Conservation (phyloP, 2,113 vertebrate species). For the Puntigrus tetrazona region DNA sequence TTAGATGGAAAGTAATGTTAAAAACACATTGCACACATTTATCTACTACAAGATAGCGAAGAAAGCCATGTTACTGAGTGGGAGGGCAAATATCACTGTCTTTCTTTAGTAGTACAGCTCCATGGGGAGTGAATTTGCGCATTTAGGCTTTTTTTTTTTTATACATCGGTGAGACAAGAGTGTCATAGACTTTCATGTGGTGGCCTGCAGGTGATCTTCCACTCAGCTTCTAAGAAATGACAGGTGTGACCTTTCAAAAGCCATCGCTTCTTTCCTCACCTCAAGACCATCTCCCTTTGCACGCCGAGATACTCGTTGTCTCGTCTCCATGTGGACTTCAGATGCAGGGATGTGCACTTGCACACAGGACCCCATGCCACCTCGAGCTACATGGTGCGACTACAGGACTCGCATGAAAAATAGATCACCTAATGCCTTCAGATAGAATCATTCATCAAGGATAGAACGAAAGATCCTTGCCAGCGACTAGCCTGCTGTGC, state of each 20-base stretch:
- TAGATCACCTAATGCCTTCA: constrained; percentile 77
- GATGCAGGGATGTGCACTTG: neutral
- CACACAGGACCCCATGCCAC: constrained; percentile 55
- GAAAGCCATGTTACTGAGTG: neutral
- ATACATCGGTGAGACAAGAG: constrained; percentile 40
- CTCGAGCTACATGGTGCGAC: constrained; percentile 48
- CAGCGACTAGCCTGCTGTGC: neutral
- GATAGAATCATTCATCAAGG: constrained; percentile 79
- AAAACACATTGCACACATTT: neutral
- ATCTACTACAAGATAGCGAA: neutral
- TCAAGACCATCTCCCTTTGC: neutral
- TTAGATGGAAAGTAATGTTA: neutral
- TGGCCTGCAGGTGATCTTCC: constrained; percentile 46
- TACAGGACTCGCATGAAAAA: constrained; percentile 74
- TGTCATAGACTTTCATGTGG: constrained; percentile 50
- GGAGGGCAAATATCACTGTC: neutral
- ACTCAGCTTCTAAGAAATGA: constrained; percentile 60
- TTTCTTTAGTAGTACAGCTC: neutral
- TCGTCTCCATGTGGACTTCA: neutral
- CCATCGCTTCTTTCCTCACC: constrained; percentile 54
- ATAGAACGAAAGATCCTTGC: constrained; percentile 49
- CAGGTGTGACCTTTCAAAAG: constrained; percentile 75
- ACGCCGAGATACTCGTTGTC: constrained; percentile 66
- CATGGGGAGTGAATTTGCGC: neutral
- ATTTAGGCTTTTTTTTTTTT: constrained; percentile 24